Conservation (phyloP, 2,113 vertebrate genomes). For the Calyptommatus sinebrachiatus region DNA sequence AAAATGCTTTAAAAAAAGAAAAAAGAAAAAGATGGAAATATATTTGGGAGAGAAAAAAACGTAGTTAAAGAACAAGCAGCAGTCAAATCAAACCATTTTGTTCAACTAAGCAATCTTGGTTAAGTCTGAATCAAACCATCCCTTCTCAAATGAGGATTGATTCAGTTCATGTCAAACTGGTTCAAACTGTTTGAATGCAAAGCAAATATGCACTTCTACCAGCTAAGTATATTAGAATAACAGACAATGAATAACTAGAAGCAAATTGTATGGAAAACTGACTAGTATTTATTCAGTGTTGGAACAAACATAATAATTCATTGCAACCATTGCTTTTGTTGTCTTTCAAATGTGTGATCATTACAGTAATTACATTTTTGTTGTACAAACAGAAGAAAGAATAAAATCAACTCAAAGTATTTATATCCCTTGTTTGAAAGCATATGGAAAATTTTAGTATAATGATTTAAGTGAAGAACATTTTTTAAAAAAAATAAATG, state of each 20-base stretch:
- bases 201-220: no score
- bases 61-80: no score
- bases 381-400: not conserved
- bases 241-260: not conserved
- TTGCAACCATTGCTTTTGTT: not conserved
- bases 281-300: not conserved
- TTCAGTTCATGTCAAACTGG: no score
- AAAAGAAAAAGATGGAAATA: no score
- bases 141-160: no score
- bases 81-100: no score
- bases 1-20: no score
- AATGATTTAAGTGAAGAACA: not conserved
- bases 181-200: no score
- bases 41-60: no score
- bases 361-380: not conserved
- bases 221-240: not conserved
- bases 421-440: not conserved
- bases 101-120: no score
- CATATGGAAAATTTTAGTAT: not conserved
- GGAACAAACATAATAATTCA: not conserved
- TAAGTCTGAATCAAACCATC: no score
- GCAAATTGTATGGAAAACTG: not conserved
- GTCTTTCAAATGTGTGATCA: not conserved
- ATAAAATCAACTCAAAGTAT: not conserved
- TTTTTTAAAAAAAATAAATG: not conserved